Evolutionary conservation across 2,888 invertebrate genomes (phyloP).

Genomic region (Phragmatobia fuliginosa): DNA sequence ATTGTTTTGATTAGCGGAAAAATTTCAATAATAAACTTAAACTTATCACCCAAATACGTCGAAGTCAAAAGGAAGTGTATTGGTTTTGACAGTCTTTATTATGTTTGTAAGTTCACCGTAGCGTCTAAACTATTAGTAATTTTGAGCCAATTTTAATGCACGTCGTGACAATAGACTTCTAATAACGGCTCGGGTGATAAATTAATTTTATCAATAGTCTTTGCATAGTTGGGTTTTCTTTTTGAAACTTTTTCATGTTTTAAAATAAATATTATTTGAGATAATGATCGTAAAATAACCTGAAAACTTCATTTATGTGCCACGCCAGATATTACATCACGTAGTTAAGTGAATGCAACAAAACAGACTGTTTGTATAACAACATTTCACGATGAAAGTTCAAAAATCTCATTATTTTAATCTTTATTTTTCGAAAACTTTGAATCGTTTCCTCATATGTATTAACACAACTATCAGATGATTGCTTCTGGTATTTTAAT

Average conservation of each 20-base stretch:
- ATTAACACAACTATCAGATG: conserved; percentile 28
- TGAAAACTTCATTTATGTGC: not conserved
- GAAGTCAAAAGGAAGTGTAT: too few relatives aligned
- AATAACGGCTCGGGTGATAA: too few relatives aligned
- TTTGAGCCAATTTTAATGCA: too few relatives aligned
- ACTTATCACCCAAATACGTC: too few relatives aligned
- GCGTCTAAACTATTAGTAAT: too few relatives aligned
- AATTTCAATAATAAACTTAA: too few relatives aligned
- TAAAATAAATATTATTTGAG: not conserved
- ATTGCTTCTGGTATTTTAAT: conserved; percentile 52
- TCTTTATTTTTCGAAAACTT: conserved; percentile 36
- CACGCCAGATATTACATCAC: not conserved
- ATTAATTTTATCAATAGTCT: too few relatives aligned
- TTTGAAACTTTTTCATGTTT: too few relatives aligned
- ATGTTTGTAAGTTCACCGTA: too few relatives aligned
- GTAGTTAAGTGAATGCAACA: not conserved
- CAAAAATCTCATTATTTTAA: not conserved
- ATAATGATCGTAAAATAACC: not conserved
- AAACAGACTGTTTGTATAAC: not conserved
- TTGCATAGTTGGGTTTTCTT: too few relatives aligned
- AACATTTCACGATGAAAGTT: not conserved
- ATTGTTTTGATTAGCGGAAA: not conserved
- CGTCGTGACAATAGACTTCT: too few relatives aligned
- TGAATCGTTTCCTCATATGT: conserved; percentile 49
- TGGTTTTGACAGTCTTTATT: too few relatives aligned